Evolutionary conservation across 2,888 invertebrate species (phyloP).

Genomic region (Nycteola revayana): DNA sequence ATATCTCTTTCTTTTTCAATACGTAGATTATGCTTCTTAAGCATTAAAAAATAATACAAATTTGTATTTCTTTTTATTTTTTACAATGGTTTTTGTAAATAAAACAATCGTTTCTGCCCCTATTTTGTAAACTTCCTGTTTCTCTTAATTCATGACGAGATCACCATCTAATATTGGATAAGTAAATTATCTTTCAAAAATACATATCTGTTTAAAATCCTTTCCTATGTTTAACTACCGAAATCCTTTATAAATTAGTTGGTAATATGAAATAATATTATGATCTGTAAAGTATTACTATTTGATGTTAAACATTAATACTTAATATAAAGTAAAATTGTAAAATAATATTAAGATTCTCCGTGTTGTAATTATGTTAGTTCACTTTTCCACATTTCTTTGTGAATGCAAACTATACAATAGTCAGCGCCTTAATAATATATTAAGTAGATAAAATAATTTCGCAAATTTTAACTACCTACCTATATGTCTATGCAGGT

Average conservation of each 20-base stretch:
- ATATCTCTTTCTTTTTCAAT: no score
- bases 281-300: constrained; percentile 67
- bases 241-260: constrained; percentile 34
- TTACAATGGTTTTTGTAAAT: no score
- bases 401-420: constrained; percentile 8
- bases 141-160: constrained; percentile 21
- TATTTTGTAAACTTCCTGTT: no score
- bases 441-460: constrained; percentile 8
- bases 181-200: constrained; percentile 59
- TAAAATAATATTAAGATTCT: constrained; percentile 27
- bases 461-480: constrained; percentile 12
- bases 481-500: constrained; percentile 10
- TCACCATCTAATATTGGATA: constrained; percentile 31
- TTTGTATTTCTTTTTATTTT: no score
- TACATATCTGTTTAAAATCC: constrained; percentile 69
- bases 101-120: no score
- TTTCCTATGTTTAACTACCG: constrained; percentile 41
- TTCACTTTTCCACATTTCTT: not conserved
- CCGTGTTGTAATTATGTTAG: not conserved
- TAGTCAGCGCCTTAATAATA: constrained; percentile 13
- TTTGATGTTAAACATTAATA: constrained; percentile 47
- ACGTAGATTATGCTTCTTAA: no score
- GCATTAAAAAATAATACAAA: no score
- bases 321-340: constrained; percentile 30
- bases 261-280: constrained; percentile 34